Base-by-base conservation (phyloP, 2,797 vertebrate species). In the Melanotaenia maccullochi region DNA sequence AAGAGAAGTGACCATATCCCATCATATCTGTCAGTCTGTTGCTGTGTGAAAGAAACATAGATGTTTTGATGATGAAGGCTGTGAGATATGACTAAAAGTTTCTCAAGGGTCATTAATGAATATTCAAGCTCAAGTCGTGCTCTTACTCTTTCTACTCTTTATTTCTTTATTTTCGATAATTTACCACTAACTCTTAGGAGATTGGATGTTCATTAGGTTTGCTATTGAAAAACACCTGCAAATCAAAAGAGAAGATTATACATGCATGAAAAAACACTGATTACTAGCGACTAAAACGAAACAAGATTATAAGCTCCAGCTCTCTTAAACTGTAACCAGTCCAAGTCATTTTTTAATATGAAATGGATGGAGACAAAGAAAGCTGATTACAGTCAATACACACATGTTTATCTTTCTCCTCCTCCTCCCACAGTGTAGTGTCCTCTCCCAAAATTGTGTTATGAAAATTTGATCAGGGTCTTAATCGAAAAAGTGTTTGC, bases 391-490 rank as follows among this genome's bases (percentile, higher is more conserved):
- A 14, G 55, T 51, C 58, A 70, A 33, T 3, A 13, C 60, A 65
- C 65, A 74, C 40, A 68, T 51, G 28, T 64, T 35, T 62, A 24
- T 3, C 14, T 20, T 61, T 22, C 9, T 9, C 28, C 14, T 55
- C 60, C 56, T 59, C 28, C 57, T 57, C 54, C 52, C 51, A 13
- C 36, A 5, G 22, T 65, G 59, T 59, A 28, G 33, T 40, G 25
- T 38, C 60, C 66, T 63, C 52, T 35, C 3, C 20, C 38, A 63
- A 89, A 90, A 91, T 73, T 75, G 79, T 90, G 88, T 92, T 86
- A 85, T 87, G 83, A 85, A 88, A 88, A 91, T 91, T 60, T 85
- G 73, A 92, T 90, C 83, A 89, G 70, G 76, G 77, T 81, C 78
- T 83, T 87, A 91, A 93, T 91, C 79, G 79, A 69, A 85, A 80